Base-by-base conservation (phyloP, 2,113 vertebrate genomes). In the Mystacornis crossleyi region DNA sequence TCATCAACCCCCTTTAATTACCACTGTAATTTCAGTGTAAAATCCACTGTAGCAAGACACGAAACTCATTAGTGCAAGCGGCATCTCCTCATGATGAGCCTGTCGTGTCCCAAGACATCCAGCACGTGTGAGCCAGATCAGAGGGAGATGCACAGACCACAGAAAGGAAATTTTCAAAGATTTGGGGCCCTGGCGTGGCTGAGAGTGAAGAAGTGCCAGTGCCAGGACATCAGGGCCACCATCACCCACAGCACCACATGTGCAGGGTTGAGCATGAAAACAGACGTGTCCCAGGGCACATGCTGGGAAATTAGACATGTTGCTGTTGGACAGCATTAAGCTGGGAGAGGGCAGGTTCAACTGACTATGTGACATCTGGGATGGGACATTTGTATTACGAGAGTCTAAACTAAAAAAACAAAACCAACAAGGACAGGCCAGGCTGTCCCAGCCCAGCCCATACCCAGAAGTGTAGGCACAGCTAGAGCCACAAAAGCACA, bases 161-260 rank as follows among this genome's bases (percentile, higher is more conserved):
- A 0, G 0, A 90, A 40, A 80, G 47, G 67, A 55, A 45, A 36
- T 81, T 78, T 79, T 57, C 53, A 20, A 40, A 42, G 12, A 64
- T 90, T 28, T 57, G 24, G 38, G 31, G 33, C 55, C 14, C 8
- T 81, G 72, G 26, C 0, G 0, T 18, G 24, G 45, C 50, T 42
- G 42, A 58, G 33, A 28, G 3, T 0, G 3, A 54, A 34, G 40
- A 80, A 58, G 3, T n/a, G 34, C 3, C 53, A 23, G 3, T 11
- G 54, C 23, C 58, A 23, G 33, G 55, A 21, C 3, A 1, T 33
- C 1, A 4, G 43, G 26, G 50, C 45, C 75, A 57, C 21, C 1
- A 2, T 33, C 38, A 34, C 23, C 66, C 0, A 0, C 73, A 71
- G 60, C 10, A 8, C 28, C 4, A 0, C 5, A 0, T 20, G 26